Conservation (phyloP, 2,888 invertebrate species). For the Synanthedon andrenaeformis region DNA sequence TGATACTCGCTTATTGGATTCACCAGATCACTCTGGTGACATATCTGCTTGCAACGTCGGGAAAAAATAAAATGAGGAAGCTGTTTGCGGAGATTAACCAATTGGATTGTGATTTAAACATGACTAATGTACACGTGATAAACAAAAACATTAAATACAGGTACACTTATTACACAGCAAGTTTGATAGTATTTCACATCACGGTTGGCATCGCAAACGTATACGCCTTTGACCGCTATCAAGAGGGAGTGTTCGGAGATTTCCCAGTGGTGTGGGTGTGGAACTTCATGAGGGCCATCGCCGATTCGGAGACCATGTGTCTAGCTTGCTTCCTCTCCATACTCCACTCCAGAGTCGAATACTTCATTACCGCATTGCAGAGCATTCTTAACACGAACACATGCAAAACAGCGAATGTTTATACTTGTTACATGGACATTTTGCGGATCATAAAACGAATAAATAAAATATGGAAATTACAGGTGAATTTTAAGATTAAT, state of each 20-base stretch:
- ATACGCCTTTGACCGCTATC: neutral
- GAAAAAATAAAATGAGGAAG: slow-evolving; percentile 2
- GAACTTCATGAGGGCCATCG: neutral
- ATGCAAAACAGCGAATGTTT: neutral
- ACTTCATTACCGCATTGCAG: neutral
- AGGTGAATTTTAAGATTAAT: neutral
- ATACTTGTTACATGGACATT: slow-evolving; percentile 2
- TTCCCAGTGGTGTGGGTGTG: neutral
- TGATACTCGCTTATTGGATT: neutral
- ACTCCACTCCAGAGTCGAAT: neutral
- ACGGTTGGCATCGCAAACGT: neutral
- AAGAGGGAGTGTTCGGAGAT: neutral
- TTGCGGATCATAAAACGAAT: slow-evolving; percentile 1
- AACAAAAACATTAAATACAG: neutral
- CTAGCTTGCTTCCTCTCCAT: neutral
- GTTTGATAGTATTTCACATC: neutral
- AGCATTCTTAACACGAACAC: neutral
- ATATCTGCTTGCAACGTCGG: neutral
- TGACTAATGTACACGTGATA: neutral
- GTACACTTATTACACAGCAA: neutral
- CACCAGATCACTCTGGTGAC: neutral
- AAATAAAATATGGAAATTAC: slow-evolving; percentile 1
- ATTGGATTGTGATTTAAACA: neutral
- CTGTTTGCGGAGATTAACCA: slow-evolving; percentile 1
- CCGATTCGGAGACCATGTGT: neutral